Evolutionary conservation across 2,888 invertebrate genomes (phyloP), one percentile per base, ranked within the genome.

Genomic region (Leptinotarsa tumamoca): DNA sequence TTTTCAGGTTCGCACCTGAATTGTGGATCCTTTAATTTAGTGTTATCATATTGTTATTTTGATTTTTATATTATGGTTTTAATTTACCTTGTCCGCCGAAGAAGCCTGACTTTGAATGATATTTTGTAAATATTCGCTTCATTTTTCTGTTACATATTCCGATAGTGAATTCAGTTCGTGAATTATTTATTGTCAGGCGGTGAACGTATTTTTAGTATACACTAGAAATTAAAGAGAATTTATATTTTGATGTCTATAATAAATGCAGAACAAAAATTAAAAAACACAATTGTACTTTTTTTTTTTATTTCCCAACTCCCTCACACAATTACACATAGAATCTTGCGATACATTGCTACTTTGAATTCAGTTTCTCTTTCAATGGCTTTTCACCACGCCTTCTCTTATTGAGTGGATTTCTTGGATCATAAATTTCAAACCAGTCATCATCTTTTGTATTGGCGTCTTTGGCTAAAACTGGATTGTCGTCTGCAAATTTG

Each of bases 341-440:
- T 43, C 43, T 43, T 43, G 13, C 10, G 43, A 43, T 43, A 43
- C 13, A 43, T 33, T 43, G 43, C 43, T 43, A 43, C 43, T 43
- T 43, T 43, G 43, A 10, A 17, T 33, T 63, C 43, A 63, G 17
- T 33, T 63, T 63, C 5, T 33, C 63, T 63, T 63, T 63, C 2
- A n/a, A 3, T 10, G 70, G 54, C n/a, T 68, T 70, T 83, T 95
- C 97, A 66, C 98, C 97, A 72, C 98, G 91, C 86, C 98, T 93
- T 69, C 98, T 90, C 89, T 98, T 96, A 83, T 97, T 98, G 4
- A 99, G 88, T 0, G 97, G 95, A 90, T 98, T 98, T 79, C 99
- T 90, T 0, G 99, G 99, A 89, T 99, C 99, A 85, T 95, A 95
- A 49, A 98, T 96, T 86, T 98, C 98, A 87, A 97, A 99, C 96